These are phyloP conservation scores for Pampus argenteus DNA, from an alignment of 2,797 vertebrate genomes.

Conservation along the genomic window DNA sequence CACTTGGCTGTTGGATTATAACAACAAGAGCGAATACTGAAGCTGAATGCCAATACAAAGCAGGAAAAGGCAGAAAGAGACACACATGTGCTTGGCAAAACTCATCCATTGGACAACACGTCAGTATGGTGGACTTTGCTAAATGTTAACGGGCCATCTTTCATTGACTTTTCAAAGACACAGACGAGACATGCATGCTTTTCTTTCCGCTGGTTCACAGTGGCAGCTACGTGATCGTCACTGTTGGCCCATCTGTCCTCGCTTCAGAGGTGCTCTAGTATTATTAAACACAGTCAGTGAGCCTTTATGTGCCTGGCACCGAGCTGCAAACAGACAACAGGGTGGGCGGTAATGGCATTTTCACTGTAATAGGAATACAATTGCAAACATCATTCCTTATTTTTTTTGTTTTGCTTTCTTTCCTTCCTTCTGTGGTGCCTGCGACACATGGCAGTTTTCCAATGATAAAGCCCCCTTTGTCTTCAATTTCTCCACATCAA, in stretches of 20 bases:
- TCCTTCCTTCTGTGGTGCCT: conserved; percentile 1
- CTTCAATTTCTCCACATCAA: conserved; percentile 54
- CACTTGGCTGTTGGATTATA: conserved; percentile 34
- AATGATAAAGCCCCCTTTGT: conserved; percentile 49
- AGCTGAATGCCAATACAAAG: conserved; percentile 23
- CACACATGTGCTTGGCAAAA: background rate
- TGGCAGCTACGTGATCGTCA: conserved; percentile 47
- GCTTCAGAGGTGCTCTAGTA: conserved; percentile 54
- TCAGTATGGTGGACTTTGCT: background rate
- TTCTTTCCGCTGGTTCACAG: conserved; percentile 49
- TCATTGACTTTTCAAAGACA: too few species aligned
- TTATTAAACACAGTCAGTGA: conserved; percentile 64
- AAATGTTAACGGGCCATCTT: conserved; percentile 48
- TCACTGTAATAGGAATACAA: conserved; percentile 60
- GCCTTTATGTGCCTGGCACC: conserved; percentile 50
- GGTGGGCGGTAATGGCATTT: conserved; percentile 67
- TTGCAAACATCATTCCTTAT: conserved; percentile 58
- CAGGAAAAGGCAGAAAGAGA: background rate
- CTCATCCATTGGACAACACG: background rate
- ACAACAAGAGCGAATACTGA: conserved; percentile 28
- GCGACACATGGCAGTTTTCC: conserved; percentile 34
- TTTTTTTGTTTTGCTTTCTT: too few species aligned
- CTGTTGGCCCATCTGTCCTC: conserved; percentile 60
- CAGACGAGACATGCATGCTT: too few species aligned
- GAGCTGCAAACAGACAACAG: conserved; percentile 48